Conservation (phyloP, 30 jellyfish, hydroid and myxozoan genomes). For the Turritopsis dohrnii region DNA sequence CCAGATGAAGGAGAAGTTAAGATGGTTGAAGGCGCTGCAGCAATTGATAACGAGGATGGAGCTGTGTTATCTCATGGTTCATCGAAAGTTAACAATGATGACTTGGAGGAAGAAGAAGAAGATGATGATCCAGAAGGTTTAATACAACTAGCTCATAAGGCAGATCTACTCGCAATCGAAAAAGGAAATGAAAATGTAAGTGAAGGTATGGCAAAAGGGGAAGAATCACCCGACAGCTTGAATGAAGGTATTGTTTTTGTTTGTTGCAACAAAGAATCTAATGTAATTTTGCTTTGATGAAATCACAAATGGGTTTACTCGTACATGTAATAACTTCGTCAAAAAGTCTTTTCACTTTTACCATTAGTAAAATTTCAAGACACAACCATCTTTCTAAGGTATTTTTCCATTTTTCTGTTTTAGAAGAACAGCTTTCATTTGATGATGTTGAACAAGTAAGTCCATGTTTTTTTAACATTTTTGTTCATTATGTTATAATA, state of each 20-base stretch:
- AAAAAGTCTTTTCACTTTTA: too few species aligned
- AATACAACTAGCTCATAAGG: slow-evolving; percentile 8
- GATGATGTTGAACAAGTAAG: background rate
- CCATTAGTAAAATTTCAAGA: too few species aligned
- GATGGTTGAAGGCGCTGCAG: background rate
- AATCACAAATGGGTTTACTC: too few species aligned
- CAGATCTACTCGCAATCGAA: slow-evolving; percentile 6
- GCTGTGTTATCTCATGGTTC: background rate
- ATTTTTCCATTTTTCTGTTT: background rate
- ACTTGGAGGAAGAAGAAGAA: background rate
- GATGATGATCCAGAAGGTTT: slow-evolving; percentile 2
- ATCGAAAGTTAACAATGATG: background rate
- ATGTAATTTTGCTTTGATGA: too few species aligned
- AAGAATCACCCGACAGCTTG: background rate
- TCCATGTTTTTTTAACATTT: too few species aligned
- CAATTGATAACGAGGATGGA: background rate
- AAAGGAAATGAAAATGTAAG: background rate
- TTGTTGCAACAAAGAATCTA: too few species aligned
- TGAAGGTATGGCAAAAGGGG: background rate
- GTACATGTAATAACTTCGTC: too few species aligned
- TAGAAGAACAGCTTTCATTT: background rate
- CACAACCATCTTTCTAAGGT: too few species aligned
- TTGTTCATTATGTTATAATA: too few species aligned
- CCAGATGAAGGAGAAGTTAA: slow-evolving; percentile 1
- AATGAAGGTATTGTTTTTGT: background rate